phyloP scores from a whole-genome alignment of 1,140 invertebrate species.

The Homalodisca vitripennis region DNA sequence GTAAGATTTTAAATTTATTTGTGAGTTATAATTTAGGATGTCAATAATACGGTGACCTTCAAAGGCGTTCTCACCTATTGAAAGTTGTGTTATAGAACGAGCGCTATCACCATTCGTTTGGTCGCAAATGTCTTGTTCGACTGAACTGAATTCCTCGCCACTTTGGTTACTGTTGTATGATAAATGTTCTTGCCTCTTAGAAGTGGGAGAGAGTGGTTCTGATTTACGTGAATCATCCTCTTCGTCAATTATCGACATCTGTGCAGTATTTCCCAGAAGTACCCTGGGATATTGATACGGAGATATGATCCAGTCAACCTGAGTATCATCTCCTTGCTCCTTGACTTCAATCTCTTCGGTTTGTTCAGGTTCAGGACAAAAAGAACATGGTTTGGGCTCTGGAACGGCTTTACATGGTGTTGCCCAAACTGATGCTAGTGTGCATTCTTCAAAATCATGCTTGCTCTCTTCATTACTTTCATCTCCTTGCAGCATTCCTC shows the following conservation, averaged over 20 bases:
- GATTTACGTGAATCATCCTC: constrained; percentile 11
- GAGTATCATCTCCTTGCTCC: neutral
- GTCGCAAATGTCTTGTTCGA: too few species aligned
- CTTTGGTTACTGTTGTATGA: too few species aligned
- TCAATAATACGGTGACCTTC: too few species aligned
- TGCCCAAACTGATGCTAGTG: neutral
- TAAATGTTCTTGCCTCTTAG: too few species aligned
- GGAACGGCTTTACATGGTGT: constrained; percentile 1
- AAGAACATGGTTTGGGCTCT: too few species aligned
- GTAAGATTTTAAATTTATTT: too few species aligned
- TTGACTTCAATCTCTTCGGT: neutral
- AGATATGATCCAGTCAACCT: constrained; percentile 3
- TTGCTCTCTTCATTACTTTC: neutral
- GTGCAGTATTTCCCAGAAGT: neutral
- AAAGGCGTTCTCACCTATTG: too few species aligned
- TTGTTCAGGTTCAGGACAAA: neutral
- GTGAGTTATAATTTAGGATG: too few species aligned
- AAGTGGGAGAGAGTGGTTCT: constrained; percentile 1
- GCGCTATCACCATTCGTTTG: too few species aligned
- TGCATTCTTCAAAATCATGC: neutral
- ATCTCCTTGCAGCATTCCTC: neutral
- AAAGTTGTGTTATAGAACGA: too few species aligned
- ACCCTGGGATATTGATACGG: constrained; percentile 22
- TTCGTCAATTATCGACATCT: constrained; percentile 21
- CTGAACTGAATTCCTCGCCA: too few species aligned